Evolutionary conservation across 2,797 vertebrate genomes (phyloP).

Genomic region (Emydoidea blandingii): DNA sequence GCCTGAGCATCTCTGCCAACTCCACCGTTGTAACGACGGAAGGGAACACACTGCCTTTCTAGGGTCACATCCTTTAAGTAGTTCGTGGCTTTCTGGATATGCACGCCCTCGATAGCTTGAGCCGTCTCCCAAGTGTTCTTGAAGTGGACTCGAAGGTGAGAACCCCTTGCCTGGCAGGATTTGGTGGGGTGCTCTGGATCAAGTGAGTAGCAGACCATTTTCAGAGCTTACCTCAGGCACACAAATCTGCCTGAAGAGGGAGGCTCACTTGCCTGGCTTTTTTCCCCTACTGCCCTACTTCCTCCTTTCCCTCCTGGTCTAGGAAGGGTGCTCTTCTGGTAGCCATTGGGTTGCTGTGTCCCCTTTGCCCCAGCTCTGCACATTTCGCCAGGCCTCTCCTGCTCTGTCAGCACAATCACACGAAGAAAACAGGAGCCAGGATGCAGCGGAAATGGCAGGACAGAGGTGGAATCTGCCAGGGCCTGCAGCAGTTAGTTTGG

Average conservation of each 20-base stretch:
- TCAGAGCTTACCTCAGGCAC: background rate
- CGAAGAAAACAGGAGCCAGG: background rate
- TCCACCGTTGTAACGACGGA: conserved; percentile 96
- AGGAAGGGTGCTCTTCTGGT: background rate
- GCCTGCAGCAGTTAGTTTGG: background rate
- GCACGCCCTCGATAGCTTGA: conserved; percentile 98
- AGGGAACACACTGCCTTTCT: conserved; percentile 95
- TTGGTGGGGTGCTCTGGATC: background rate
- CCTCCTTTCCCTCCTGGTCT: rapidly evolving
- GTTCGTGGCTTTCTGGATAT: conserved; percentile 97
- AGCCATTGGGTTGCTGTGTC: background rate
- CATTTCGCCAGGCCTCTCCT: background rate
- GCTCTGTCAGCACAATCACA: rapidly evolving
- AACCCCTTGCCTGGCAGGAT: background rate
- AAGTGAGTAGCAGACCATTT: background rate
- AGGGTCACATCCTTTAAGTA: conserved; percentile 94
- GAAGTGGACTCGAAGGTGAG: background rate
- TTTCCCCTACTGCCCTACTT: background rate
- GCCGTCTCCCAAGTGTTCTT: conserved; percentile 98
- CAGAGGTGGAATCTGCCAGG: rapidly evolving
- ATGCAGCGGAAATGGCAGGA: background rate
- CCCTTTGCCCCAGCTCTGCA: background rate
- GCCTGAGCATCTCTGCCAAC: conserved; percentile 95
- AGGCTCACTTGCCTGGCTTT: background rate
- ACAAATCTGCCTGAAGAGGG: background rate